phyloP scores from a whole-genome alignment of 2,888 invertebrate species.

The Pachydiplax longipennis region DNA sequence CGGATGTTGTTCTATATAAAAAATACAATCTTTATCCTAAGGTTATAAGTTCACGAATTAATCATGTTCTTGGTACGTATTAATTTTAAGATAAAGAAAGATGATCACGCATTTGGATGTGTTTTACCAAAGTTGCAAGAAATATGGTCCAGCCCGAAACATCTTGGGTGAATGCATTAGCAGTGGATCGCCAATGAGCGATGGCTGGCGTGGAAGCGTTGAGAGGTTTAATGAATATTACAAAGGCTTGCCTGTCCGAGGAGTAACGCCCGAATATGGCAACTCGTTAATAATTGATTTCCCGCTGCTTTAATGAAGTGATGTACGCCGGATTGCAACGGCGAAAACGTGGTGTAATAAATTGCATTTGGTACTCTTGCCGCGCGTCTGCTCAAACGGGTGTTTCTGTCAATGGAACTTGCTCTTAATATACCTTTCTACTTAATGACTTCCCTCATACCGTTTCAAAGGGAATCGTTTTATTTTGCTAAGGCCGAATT shows the following conservation, averaged over 20 bases:
- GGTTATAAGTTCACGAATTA: too few relatives aligned
- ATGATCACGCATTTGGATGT: neutral
- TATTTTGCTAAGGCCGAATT: too few relatives aligned
- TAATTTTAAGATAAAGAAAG: too few relatives aligned
- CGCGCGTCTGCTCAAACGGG: neutral
- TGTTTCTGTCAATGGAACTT: neutral
- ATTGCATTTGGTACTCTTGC: neutral
- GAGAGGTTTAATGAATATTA: neutral
- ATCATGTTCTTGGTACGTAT: too few relatives aligned
- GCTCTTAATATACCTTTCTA: too few relatives aligned
- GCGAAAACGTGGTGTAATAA: neutral
- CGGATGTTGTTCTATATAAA: too few relatives aligned
- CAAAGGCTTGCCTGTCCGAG: neutral
- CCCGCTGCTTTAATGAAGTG: neutral
- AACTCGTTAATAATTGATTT: neutral
- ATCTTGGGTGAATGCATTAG: neutral
- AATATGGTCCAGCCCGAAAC: neutral
- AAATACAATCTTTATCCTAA: too few relatives aligned
- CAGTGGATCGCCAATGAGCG: neutral
- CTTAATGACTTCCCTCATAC: too few relatives aligned
- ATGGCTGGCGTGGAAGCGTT: neutral
- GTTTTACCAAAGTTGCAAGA: neutral
- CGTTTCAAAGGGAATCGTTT: too few relatives aligned
- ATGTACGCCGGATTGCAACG: neutral
- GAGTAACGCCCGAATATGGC: neutral